Conservation (phyloP, 1,140 invertebrate species). For the Drosophila varians region DNA sequence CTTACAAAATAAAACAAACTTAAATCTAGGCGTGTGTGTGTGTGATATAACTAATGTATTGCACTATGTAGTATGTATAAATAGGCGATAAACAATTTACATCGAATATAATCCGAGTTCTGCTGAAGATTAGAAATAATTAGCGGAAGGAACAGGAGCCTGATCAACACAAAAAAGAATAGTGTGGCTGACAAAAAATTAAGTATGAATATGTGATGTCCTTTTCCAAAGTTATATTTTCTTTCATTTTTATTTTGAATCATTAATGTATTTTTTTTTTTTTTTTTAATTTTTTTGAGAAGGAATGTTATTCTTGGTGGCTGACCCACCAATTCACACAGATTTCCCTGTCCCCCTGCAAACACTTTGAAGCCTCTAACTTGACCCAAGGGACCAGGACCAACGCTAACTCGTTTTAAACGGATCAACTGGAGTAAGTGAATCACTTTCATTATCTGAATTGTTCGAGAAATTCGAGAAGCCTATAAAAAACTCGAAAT, state of each 20-base stretch:
- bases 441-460: background rate
- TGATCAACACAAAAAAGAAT: conserved; percentile 4
- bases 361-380: conserved; percentile 72
- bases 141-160: conserved; percentile 41
- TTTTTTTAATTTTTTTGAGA: conserved; percentile 24
- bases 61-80: conserved; percentile 66
- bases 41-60: conserved; percentile 67
- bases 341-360: conserved; percentile 43
- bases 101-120: conserved; percentile 41
- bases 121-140: conserved; percentile 28
- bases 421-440: background rate
- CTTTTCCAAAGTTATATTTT: conserved; percentile 8
- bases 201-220: conserved; percentile 38
- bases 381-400: conserved; percentile 36
- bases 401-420: conserved; percentile 14
- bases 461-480: background rate
- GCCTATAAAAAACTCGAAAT: background rate
- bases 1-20: conserved; percentile 70
- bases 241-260: conserved; percentile 13
- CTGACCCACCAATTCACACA: conserved; percentile 29
- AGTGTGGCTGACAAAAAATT: conserved; percentile 20
- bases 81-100: conserved; percentile 76
- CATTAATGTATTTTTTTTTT: conserved; percentile 6
- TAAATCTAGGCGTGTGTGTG: conserved; percentile 47
- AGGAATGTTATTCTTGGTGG: conserved; percentile 40